Conservation (phyloP, 2,888 invertebrate genomes). For the Drosophila mercatorum region DNA sequence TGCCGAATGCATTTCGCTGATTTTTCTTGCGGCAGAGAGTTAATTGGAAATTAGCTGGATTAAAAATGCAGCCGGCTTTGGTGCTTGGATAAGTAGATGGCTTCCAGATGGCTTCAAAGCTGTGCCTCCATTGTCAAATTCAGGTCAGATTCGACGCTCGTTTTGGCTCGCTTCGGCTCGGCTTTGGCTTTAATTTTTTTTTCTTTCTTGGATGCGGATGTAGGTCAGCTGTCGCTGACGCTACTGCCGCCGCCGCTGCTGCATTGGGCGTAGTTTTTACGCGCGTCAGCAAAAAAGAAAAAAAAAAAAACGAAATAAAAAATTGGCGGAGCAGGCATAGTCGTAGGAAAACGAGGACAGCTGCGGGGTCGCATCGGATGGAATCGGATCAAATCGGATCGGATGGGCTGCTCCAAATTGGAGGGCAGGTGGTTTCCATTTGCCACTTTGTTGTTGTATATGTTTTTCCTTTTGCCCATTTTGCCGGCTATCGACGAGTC, state of each 20-base stretch:
- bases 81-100: constrained; percentile 16
- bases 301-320: constrained; percentile 5
- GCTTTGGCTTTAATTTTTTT: constrained; percentile 34
- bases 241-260: constrained; percentile 35
- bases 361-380: not conserved
- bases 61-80: constrained; percentile 24
- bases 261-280: constrained; percentile 73
- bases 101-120: constrained; percentile 25
- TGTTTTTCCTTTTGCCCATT: not conserved
- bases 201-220: constrained; percentile 56
- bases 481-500: constrained; percentile 53
- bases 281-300: constrained; percentile 68
- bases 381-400: not conserved
- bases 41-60: constrained; percentile 62
- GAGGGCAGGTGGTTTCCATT: constrained; percentile 29
- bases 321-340: constrained; percentile 31
- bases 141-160: constrained; percentile 50
- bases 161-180: constrained; percentile 22
- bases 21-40: constrained; percentile 50
- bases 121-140: constrained; percentile 48
- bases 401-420: constrained; percentile 23
- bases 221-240: constrained; percentile 64
- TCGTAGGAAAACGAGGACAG: not conserved
- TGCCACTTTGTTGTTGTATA: not conserved
- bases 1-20: not conserved